These are phyloP conservation scores for Poecilia latipinna DNA, from an alignment of 2,113 vertebrate genomes.

Conservation along the genomic window DNA sequence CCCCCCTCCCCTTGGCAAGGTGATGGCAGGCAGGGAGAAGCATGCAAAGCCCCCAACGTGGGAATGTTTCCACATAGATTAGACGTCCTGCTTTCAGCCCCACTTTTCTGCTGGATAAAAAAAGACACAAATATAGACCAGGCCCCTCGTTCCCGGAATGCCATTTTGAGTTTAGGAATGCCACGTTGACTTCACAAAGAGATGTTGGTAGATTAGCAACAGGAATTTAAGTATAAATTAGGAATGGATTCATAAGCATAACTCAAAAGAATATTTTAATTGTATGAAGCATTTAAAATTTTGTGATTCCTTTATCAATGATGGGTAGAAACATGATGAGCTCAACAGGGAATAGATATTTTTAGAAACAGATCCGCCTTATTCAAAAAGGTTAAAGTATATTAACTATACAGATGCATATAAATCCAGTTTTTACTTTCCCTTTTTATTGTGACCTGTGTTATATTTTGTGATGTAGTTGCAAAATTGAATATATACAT, in stretches of 20 bases:
- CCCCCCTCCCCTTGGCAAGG: constrained; percentile 39
- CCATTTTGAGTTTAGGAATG: neutral
- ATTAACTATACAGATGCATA: neutral
- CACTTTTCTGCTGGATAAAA: constrained; percentile 38
- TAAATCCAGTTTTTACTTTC: neutral
- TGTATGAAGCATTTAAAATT: too few relatives aligned
- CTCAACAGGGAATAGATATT: neutral
- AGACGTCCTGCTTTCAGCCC: constrained; percentile 48
- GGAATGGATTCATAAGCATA: too few relatives aligned
- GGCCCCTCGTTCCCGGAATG: neutral
- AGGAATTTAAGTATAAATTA: too few relatives aligned
- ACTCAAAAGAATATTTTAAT: too few relatives aligned
- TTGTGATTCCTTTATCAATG: neutral
- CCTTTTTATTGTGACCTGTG: neutral
- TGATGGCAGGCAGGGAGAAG: constrained; percentile 61
- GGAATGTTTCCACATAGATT: constrained; percentile 58
- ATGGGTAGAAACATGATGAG: neutral
- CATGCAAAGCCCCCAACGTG: constrained; percentile 40
- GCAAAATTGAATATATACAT: neutral
- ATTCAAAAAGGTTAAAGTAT: neutral
- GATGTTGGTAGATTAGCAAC: too few relatives aligned
- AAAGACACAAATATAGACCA: constrained; percentile 49
- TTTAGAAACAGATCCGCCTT: neutral
- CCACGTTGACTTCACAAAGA: neutral
- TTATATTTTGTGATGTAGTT: neutral